A percentile compares a stretch with the other conserved stretches of the same genome.
Evolutionary conservation across 2,113 vertebrate genomes (phyloP).

Genomic region (Cheirogaleus medius): DNA sequence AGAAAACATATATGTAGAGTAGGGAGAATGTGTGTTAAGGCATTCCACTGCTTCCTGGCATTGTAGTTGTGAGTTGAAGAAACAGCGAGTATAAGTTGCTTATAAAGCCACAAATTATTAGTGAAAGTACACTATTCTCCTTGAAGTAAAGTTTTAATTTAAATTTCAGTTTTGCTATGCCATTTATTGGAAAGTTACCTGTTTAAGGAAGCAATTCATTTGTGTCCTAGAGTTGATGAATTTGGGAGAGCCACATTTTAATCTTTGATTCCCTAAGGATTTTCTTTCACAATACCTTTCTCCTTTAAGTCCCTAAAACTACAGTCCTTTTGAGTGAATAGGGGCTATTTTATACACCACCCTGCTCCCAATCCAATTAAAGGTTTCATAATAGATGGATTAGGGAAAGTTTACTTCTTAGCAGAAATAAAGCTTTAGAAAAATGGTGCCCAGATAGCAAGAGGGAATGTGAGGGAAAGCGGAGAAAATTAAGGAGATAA

Average conservation of each 20-base stretch:
- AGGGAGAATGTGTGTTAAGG: background rate
- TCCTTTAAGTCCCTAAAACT: slow-evolving; percentile 89
- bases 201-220: slow-evolving; percentile 91
- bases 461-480: slow-evolving; percentile 92
- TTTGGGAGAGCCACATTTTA: slow-evolving; percentile 90
- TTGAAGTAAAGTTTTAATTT: slow-evolving; percentile 72
- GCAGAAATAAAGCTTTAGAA: slow-evolving; percentile 90
- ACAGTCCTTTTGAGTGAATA: slow-evolving; percentile 90
- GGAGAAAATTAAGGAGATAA: slow-evolving; percentile 95
- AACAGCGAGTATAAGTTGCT: background rate
- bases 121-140: slow-evolving; percentile 31
- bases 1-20: background rate
- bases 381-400: slow-evolving; percentile 97
- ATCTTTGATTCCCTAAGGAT: slow-evolving; percentile 89
- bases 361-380: slow-evolving; percentile 98
- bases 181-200: slow-evolving; percentile 87
- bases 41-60: background rate
- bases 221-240: slow-evolving; percentile 87
- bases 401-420: slow-evolving; percentile 98
- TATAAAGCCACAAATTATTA: slow-evolving; percentile 42
- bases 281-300: slow-evolving; percentile 89
- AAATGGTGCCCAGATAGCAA: slow-evolving; percentile 89
- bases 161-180: slow-evolving; percentile 71
- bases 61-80: background rate
- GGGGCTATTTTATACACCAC: slow-evolving; percentile 95